Base-by-base conservation (phyloP, 1,140 invertebrate genomes). In the Cyclina sinensis region DNA sequence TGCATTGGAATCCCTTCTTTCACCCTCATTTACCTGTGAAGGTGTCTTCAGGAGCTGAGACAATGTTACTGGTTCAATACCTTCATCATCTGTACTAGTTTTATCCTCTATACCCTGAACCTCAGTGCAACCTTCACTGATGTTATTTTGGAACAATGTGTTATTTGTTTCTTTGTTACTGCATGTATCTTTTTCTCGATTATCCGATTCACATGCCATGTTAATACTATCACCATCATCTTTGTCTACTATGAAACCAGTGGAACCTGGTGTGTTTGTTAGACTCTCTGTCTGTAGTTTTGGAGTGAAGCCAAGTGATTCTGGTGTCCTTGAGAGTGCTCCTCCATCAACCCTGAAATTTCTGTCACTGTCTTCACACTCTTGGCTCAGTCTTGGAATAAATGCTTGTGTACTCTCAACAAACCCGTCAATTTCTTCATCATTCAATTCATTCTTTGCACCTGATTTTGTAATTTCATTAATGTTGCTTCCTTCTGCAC, bases 301-400 rank as follows among this genome's bases (percentile, higher is more conserved):
- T 30, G 73, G 73, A 76, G 14, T 48, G 43, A 76, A 76, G 7
- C 73, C 73, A 2, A 76, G 16, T 48, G 81, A 46, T 51, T 51
- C 86, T 21, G 12, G 35, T 51, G 46, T 48, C 32, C 32, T 86
- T 27, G 51, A 43, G 21, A 78, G 27, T 21, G 27, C n/a, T 1
- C 68, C 57, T 24, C 90, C 90, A 43, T 79, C 88, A 84, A 89
- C 9, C 57, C 82, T 68, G 27, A 12, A 16, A 35, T 5, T 79
- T 4, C 14, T 32, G 27, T 54, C 24, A 27, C 5, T 16, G 14
- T 57, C 54, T 39, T 16, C 21, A 27, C 3, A 4, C 16, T 59
- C 32, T 37, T 4, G 30, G 46, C 48, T 18, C 46, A 59, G 3
- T 24, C n/a, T 16, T 35, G 78, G 48, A 4, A 7, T 80, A 35